Base-by-base conservation (phyloP, 2,888 invertebrate genomes). In the Linnaemya vulpina region DNA sequence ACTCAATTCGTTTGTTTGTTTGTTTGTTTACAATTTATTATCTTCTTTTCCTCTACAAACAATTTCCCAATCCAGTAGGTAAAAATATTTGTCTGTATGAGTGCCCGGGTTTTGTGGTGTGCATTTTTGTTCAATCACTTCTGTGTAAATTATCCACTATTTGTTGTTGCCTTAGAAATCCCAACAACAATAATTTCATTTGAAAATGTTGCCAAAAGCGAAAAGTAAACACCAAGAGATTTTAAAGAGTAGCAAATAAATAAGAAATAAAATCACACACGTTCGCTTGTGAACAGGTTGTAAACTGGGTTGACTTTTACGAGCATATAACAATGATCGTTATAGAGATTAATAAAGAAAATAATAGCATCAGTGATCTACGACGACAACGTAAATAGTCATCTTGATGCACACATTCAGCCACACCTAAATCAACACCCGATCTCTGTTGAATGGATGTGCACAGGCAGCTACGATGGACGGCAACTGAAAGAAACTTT, bases 221-320 rank as follows among this genome's bases (percentile, higher is more conserved):
- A 3, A 55, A 71, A 63, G 35, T 15, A 25, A 79, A 55, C 4
- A 63, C n/a, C 25, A 63, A 65, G 15, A 65, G 10, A 20, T 20
- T 13, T n/a, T 22, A 22, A 53, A 11, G 25, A 35, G 55, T 35
- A 53, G n/a, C 17, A n/a, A 7, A 35, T 17, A 60, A 62, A 60
- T 38, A 51, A 10, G 49, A 49, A 71, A 35, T 55, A 73, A 65
- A 73, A 79, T 65, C 73, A 65, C 73, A 74, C 73, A 74, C 67
- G 62, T 65, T 80, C 58, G 20, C n/a, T 13, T 40, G 0, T 65
- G 74, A 84, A 84, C 84, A 84, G 81, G 84, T 84, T 84, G 77
- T 70, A 81, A 84, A 77, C 77, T 84, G 81, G 84, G 84, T 84
- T 84, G 84, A 81, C 68, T 75, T 81, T 75, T 75, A 74, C 43